Conservation (phyloP, 2,888 invertebrate species). For the Hoplodrina blanda region DNA sequence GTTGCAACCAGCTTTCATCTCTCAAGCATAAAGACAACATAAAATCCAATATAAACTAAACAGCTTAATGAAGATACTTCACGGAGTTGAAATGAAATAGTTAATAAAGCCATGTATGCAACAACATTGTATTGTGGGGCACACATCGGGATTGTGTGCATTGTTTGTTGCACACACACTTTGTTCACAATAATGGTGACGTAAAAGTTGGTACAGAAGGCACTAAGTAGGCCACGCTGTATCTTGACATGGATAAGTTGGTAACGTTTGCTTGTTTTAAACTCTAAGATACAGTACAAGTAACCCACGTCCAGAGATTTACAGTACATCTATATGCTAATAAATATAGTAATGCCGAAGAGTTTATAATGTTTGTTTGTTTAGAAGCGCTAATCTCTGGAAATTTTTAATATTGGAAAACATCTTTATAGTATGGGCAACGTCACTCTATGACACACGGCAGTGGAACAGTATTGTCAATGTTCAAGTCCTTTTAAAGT, state of each 20-base stretch:
- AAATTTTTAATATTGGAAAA: too few relatives aligned
- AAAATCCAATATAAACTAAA: slow-evolving; percentile 41
- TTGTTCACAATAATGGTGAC: slow-evolving; percentile 49
- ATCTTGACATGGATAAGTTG: slow-evolving; percentile 46
- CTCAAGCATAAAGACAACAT: slow-evolving; percentile 32
- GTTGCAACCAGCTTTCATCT: slow-evolving; percentile 14
- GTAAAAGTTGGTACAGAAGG: slow-evolving; percentile 45
- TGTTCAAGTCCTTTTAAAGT: too few relatives aligned
- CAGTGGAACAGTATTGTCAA: too few relatives aligned
- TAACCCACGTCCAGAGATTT: too few relatives aligned
- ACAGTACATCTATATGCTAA: too few relatives aligned
- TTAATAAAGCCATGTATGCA: slow-evolving; percentile 65
- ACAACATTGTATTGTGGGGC: slow-evolving; percentile 56
- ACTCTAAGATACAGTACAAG: slow-evolving; percentile 14
- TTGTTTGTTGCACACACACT: slow-evolving; percentile 52
- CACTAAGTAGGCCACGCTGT: slow-evolving; percentile 50
- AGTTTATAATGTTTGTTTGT: too few relatives aligned
- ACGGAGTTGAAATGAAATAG: slow-evolving; percentile 61
- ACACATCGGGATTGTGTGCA: slow-evolving; percentile 59
- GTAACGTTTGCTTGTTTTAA: slow-evolving; percentile 21
- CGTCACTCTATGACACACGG: too few relatives aligned
- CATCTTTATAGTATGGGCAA: too few relatives aligned
- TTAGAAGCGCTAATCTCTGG: too few relatives aligned
- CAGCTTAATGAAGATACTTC: slow-evolving; percentile 58
- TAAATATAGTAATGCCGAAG: too few relatives aligned